These are phyloP conservation scores for Ivindomyrus marchei DNA, from an alignment of 2,113 vertebrate genomes.

Conservation along the genomic window DNA sequence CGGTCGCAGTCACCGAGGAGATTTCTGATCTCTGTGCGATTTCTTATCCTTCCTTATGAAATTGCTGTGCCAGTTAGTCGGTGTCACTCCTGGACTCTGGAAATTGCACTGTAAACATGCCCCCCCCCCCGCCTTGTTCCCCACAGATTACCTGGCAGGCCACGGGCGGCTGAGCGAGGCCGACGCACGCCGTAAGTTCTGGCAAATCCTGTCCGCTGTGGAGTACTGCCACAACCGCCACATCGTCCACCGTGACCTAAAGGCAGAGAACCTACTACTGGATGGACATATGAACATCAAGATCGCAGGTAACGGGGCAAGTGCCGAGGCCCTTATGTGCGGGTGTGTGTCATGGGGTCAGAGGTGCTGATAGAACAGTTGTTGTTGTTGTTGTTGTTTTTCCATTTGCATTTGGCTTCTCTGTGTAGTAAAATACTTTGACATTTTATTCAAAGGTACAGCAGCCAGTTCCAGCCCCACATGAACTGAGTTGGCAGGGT, in stretches of 20 bases:
- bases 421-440: not conserved
- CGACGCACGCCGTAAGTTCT: conserved; percentile 76
- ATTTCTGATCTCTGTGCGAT: not conserved
- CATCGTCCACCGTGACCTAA: conserved; percentile 34
- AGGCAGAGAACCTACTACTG: conserved; percentile 33
- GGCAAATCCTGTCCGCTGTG: conserved; percentile 77
- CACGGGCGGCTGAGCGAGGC: conserved; percentile 70
- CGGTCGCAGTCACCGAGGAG: not conserved
- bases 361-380: not conserved
- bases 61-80: not conserved
- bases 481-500: not conserved
- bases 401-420: not conserved
- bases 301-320: conserved; percentile 66
- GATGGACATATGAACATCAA: conserved; percentile 83
- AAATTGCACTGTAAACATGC: not conserved
- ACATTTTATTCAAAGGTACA: not conserved
- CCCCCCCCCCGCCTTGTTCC: not conserved
- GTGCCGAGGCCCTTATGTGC: rapidly evolving
- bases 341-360: not conserved
- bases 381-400: not conserved
- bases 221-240: conserved; percentile 74
- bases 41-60: conserved; percentile 1
- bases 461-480: not conserved
- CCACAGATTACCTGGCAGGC: conserved; percentile 73
- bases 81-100: not conserved